A percentile compares a stretch with the other conserved stretches of the same genome.
phyloP scores from a whole-genome alignment of 2,113 vertebrate genomes.

The Chaetorhynchus papuensis region DNA sequence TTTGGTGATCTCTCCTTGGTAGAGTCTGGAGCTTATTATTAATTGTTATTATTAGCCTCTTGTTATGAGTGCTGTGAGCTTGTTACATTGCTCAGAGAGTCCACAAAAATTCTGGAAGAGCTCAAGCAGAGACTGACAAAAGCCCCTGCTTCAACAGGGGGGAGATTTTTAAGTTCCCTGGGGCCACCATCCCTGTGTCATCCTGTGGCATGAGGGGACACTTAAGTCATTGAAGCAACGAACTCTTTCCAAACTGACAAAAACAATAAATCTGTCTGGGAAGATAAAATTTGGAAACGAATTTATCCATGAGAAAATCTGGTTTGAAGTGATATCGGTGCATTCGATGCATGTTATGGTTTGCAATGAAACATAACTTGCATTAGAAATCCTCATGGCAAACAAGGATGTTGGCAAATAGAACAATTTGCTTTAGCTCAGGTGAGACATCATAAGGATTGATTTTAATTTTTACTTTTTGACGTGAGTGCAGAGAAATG shows the following conservation, averaged over 20 bases:
- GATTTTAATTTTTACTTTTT: not conserved
- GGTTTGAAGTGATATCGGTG: not conserved
- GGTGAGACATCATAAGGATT: not conserved
- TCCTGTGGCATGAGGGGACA: not conserved
- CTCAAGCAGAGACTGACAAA: not conserved
- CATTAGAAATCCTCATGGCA: not conserved
- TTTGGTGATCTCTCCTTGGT: not conserved
- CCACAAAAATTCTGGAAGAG: conserved; percentile 13
- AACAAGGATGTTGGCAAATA: not conserved
- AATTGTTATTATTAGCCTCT: not conserved
- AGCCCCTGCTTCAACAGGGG: not conserved
- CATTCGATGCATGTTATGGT: not conserved
- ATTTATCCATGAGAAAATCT: not conserved
- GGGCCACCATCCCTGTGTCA: not conserved
- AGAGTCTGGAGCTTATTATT: not conserved
- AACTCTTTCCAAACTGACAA: conserved; percentile 1
- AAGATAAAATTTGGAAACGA: not conserved
- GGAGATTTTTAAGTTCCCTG: not conserved
- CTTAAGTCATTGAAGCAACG: not conserved
- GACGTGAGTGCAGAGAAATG: not conserved
- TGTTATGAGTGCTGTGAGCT: not conserved
- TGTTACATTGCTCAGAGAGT: not conserved
- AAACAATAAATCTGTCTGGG: not conserved
- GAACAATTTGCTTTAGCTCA: not conserved
- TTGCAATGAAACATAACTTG: not conserved